Evolutionary conservation across 2,888 invertebrate species (phyloP).

Genomic region (Chrysolina haemoptera): DNA sequence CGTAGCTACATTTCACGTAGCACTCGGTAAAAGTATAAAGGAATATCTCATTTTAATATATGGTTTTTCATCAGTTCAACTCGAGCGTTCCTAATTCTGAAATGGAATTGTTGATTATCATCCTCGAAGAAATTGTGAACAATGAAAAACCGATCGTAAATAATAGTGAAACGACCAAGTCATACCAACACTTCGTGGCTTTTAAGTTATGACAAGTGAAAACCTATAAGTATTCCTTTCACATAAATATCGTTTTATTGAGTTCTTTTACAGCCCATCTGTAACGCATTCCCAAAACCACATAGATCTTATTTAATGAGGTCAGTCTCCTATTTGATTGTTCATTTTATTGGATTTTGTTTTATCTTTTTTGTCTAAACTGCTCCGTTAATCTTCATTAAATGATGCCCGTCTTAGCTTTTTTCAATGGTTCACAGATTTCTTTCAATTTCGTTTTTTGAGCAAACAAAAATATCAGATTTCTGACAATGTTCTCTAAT

Average conservation of each 20-base stretch:
- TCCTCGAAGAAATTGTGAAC: background rate
- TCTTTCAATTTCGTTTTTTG: too few relatives aligned
- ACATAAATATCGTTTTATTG: constrained; percentile 8
- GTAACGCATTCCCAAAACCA: background rate
- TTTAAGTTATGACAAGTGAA: background rate
- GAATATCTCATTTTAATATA: background rate
- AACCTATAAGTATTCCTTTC: background rate
- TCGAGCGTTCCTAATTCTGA: background rate
- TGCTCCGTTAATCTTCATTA: too few relatives aligned
- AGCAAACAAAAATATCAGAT: too few relatives aligned
- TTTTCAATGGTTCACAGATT: too few relatives aligned
- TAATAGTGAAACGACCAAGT: background rate
- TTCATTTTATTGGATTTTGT: background rate
- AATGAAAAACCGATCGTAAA: background rate
- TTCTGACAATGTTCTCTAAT: too few relatives aligned
- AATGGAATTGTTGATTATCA: background rate
- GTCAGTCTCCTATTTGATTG: background rate
- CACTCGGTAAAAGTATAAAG: background rate
- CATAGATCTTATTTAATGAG: background rate
- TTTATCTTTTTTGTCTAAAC: background rate
- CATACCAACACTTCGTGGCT: background rate
- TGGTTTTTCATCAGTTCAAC: background rate
- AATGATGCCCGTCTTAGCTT: too few relatives aligned
- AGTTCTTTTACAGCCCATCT: background rate
- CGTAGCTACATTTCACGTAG: background rate